Evolutionary conservation across 2,797 vertebrate species (phyloP), one percentile per base, ranked within the genome.

Genomic region (Falco berigora): DNA sequence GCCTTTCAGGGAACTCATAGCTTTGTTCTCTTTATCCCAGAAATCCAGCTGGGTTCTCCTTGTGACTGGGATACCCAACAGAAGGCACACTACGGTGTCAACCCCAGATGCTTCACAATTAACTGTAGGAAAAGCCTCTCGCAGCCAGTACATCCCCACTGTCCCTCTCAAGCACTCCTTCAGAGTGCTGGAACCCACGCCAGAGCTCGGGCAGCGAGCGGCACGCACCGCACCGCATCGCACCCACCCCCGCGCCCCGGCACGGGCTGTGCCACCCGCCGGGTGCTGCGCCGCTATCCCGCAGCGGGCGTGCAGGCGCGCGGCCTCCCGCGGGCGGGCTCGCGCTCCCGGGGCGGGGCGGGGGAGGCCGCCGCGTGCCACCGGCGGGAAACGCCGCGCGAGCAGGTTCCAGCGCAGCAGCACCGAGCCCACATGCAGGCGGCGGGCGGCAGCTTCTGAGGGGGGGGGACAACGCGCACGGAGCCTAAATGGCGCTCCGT

Each of bases 61-160:
- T 7, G 62, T 9, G 21, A 4, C 18, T 1, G 36, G 19, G 59
- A 27, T 17, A 58, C n/a, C 19, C 4, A 4, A 20, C 6, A 1
- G 13, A 8, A 2, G 4, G 16, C 0, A 16, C 2, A 1, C 25
- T 2, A 4, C 0, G 14, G 4, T 3, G 30, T 3, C 18, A 9
- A 0, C 16, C 3, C 22, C 0, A 8, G 6, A 10, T 16, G 24
- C 13, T 67, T 44, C 6, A 0, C 2, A 28, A 50, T 14, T 9
- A n/a, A 58, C n/a, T 11, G 14, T 30, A 25, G 24, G 5, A 11
- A 19, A 4, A 4, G 16, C 17, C 22, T 4, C 14, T 5, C 3
- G 5, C 42, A 5, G 6, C 17, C 61, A 2, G 46, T 1, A 1
- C n/a, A 4, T 4, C 24, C 23, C 3, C 28, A 5, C 23, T 3